phyloP scores from a whole-genome alignment of 2,888 invertebrate genomes.

The Drosophila greeni region DNA sequence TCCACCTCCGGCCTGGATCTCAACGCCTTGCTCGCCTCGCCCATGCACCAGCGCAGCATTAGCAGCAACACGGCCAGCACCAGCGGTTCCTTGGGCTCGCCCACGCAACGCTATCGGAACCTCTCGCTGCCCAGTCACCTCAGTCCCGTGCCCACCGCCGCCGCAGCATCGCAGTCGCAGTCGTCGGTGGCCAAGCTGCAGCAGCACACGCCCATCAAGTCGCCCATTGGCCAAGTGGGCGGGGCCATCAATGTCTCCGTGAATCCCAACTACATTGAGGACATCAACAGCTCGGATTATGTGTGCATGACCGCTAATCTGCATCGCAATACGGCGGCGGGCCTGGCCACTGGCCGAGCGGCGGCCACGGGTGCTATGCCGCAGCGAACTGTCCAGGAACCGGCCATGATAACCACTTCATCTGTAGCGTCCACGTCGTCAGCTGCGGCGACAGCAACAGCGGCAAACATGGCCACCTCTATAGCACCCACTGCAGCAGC shows the following conservation, averaged over 20 bases:
- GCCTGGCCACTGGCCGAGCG: conserved; percentile 27
- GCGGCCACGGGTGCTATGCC: conserved; percentile 38
- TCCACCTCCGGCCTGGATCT: conserved; percentile 55
- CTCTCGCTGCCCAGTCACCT: conserved; percentile 76
- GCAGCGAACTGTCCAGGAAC: conserved; percentile 42
- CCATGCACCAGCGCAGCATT: conserved; percentile 76
- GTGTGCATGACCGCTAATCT: conserved; percentile 91
- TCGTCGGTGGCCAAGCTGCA: conserved; percentile 63
- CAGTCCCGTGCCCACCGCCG: conserved; percentile 50
- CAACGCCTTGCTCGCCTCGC: conserved; percentile 69
- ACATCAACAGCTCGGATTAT: conserved; percentile 88
- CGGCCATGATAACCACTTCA: conserved; percentile 49
- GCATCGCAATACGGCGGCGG: conserved; percentile 54
- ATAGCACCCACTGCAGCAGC: not conserved
- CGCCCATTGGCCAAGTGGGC: conserved; percentile 22
- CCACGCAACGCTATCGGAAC: conserved; percentile 77
- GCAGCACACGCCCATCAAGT: conserved; percentile 74
- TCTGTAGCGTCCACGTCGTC: conserved; percentile 32
- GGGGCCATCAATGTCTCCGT: conserved; percentile 76
- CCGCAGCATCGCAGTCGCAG: too few relatives aligned
- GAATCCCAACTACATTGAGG: conserved; percentile 81
- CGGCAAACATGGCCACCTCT: not conserved
- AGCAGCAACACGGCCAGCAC: conserved; percentile 63
- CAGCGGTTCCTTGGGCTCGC: conserved; percentile 44
- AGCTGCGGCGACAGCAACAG: not conserved